phyloP scores from a whole-genome alignment of 30 jellyfish, hydroid and myxozoan genomes.

The Chironex yamaguchii region DNA sequence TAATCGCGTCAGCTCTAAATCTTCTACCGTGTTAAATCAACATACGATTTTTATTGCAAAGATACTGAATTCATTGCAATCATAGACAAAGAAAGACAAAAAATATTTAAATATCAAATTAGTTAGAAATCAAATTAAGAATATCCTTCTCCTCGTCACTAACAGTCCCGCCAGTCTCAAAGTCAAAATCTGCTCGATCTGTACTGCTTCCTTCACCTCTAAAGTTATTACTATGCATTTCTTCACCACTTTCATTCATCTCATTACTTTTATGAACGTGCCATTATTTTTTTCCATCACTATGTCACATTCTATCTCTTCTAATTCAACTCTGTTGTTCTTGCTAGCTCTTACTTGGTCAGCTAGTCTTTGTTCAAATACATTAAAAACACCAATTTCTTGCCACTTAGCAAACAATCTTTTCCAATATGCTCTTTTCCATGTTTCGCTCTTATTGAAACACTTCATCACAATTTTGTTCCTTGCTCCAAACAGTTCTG shows the following conservation, averaged over 20 bases:
- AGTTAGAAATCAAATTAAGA: background rate
- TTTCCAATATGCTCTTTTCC: conserved; percentile 21
- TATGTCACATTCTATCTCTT: background rate
- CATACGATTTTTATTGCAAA: no score
- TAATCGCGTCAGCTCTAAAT: no score
- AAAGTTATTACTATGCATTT: conserved; percentile 19
- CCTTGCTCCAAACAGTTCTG: conserved; percentile 23
- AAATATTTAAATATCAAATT: no score
- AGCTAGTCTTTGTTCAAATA: conserved; percentile 15
- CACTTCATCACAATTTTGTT: conserved; percentile 24
- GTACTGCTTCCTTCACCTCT: conserved; percentile 40
- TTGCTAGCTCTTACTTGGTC: background rate
- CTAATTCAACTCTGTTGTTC: background rate
- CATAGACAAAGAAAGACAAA: no score
- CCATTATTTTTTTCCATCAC: conserved; percentile 22
- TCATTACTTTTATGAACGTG: conserved; percentile 22
- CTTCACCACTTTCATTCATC: conserved; percentile 27
- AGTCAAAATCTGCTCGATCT: background rate
- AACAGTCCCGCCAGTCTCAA: background rate
- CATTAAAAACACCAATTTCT: conserved; percentile 4
- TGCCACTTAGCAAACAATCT: conserved; percentile 23
- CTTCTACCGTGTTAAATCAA: no score
- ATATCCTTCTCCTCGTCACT: background rate
- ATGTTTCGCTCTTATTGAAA: conserved; percentile 2
- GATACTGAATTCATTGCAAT: no score